Evolutionary conservation across 1,140 invertebrate genomes (phyloP).

Genomic region (Charaxes varanes): DNA sequence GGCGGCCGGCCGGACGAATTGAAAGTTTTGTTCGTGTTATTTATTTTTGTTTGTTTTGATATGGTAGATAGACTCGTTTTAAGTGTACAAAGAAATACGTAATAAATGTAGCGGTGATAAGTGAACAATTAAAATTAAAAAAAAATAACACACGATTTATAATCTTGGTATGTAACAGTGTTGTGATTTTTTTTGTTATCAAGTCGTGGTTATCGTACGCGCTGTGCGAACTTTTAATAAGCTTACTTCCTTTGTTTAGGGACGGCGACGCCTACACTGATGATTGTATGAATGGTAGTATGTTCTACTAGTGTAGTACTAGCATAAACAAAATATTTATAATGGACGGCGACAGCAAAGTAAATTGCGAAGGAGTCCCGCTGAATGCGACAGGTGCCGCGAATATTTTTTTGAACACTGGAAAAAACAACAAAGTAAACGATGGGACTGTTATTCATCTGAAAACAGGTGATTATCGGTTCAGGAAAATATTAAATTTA

Average conservation of each 20-base stretch:
- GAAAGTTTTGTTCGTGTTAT: constrained; percentile 54
- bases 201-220: constrained; percentile 49
- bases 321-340: constrained; percentile 36
- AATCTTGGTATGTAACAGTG: constrained; percentile 37
- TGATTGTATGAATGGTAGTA: constrained; percentile 41
- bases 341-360: constrained; percentile 61
- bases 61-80: constrained; percentile 26
- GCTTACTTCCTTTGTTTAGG: constrained; percentile 67
- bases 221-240: constrained; percentile 58
- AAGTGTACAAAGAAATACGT: constrained; percentile 18
- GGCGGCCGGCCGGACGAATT: constrained; percentile 32
- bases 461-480: constrained; percentile 57
- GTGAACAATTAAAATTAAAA: constrained; percentile 10
- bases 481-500: constrained; percentile 8
- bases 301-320: constrained; percentile 37
- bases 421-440: constrained; percentile 54
- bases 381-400: constrained; percentile 58
- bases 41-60: constrained; percentile 52
- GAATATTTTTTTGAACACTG: constrained; percentile 64
- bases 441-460: constrained; percentile 65
- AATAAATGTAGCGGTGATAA: constrained; percentile 21
- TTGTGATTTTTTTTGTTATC: constrained; percentile 48
- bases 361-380: constrained; percentile 57
- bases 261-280: constrained; percentile 51
- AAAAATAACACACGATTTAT: constrained; percentile 17